A percentile compares a stretch with the other conserved stretches of the same genome.
These are phyloP conservation scores for Tetanocera ferruginea DNA, from an alignment of 2,888 invertebrate genomes.

Conservation along the genomic window DNA sequence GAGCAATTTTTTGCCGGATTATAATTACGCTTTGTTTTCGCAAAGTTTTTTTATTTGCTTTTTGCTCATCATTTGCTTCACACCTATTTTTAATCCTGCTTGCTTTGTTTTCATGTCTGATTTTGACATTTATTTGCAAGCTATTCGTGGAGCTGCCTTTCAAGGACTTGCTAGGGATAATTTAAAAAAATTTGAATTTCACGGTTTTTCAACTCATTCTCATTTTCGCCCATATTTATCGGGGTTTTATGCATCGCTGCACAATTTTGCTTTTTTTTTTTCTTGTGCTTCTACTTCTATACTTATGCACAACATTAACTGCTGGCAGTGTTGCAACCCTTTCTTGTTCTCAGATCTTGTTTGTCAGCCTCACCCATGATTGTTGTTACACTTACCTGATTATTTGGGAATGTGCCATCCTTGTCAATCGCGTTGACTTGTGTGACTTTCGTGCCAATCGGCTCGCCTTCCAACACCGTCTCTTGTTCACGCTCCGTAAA, in stretches of 20 bases:
- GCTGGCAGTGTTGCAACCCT: neutral
- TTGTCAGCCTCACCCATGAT: neutral
- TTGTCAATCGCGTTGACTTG: slow-evolving; percentile 97
- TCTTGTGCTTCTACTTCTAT: neutral
- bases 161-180: neutral
- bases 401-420: slow-evolving; percentile 95
- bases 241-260: slow-evolving; percentile 21
- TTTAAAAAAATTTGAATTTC: neutral
- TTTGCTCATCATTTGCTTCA: neutral
- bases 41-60: neutral
- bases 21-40: slow-evolving; percentile 46
- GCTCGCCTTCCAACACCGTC: slow-evolving; percentile 94
- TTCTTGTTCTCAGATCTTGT: neutral
- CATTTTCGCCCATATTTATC: slow-evolving; percentile 18
- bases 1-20: slow-evolving; percentile 39
- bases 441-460: slow-evolving; percentile 94
- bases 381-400: slow-evolving; percentile 77
- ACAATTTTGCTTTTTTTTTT: slow-evolving; percentile 10
- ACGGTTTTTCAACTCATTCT: neutral
- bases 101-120: slow-evolving; percentile 19
- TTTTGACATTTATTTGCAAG: slow-evolving; percentile 39
- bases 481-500: slow-evolving; percentile 96
- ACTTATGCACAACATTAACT: neutral
- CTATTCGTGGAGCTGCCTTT: neutral
- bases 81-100: neutral